Conservation (phyloP, 2,888 invertebrate species). For the Rotaria macrura region DNA sequence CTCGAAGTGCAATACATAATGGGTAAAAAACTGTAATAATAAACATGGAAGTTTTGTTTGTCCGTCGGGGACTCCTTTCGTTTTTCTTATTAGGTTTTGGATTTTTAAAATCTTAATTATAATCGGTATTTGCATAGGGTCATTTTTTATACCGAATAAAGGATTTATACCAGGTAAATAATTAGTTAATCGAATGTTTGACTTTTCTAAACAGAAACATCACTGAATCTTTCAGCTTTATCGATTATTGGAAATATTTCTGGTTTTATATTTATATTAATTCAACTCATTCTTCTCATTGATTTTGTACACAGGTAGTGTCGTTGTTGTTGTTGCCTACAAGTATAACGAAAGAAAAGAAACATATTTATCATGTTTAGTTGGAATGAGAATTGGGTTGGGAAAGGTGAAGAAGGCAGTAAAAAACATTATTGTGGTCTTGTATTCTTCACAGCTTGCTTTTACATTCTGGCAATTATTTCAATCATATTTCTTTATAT, state of each 20-base stretch:
- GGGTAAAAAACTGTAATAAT: too few species aligned
- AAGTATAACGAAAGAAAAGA: neutral
- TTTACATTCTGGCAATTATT: neutral
- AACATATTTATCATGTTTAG: neutral
- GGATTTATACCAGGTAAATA: constrained; percentile 16
- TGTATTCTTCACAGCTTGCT: neutral
- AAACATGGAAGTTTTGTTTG: too few species aligned
- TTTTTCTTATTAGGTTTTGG: constrained; percentile 62
- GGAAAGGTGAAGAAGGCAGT: constrained; percentile 53
- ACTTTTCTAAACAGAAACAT: too few species aligned
- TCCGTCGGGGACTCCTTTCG: neutral
- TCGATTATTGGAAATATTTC: constrained; percentile 69
- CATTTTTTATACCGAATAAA: constrained; percentile 77
- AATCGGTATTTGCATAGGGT: constrained; percentile 78
- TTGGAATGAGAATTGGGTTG: constrained; percentile 91
- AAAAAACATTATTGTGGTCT: constrained; percentile 51
- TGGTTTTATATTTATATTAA: constrained; percentile 84
- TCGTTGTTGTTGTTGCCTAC: neutral
- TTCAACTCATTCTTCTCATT: constrained; percentile 86
- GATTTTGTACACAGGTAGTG: constrained; percentile 74
- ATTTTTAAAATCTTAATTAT: constrained; percentile 81
- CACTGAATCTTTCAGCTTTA: neutral
- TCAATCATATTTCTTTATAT: neutral
- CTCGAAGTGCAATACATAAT: constrained; percentile 84
- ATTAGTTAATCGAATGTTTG: too few species aligned